Evolutionary conservation across 2,113 vertebrate genomes (phyloP).

Genomic region (Tachycineta bicolor): DNA sequence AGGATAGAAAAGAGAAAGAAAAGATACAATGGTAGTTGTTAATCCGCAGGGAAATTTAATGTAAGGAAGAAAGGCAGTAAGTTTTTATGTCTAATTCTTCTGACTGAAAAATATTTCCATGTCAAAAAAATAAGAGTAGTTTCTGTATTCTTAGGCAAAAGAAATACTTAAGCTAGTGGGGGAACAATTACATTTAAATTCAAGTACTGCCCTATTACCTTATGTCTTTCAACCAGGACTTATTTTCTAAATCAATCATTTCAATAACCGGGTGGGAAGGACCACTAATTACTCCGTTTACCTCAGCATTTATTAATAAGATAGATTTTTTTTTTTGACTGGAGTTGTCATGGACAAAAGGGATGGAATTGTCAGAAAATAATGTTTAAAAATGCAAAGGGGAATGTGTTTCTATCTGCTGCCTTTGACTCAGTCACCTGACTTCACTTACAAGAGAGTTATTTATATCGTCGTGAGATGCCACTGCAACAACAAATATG

Average conservation of each 20-base stretch:
- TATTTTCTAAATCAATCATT: constrained; percentile 50
- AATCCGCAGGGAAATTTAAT: background rate
- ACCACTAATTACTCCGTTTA: constrained; percentile 34
- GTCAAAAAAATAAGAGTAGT: background rate
- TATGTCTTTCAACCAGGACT: constrained; percentile 27
- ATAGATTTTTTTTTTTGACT: background rate
- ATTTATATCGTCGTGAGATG: background rate
- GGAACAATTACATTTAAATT: constrained; percentile 1
- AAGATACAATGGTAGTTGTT: background rate
- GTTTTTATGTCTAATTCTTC: background rate
- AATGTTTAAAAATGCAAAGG: background rate
- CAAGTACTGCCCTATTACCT: background rate
- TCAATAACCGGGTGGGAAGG: background rate
- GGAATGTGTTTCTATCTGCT: background rate
- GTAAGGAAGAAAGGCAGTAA: background rate
- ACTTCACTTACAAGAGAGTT: background rate
- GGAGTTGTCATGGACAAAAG: background rate
- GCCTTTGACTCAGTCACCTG: background rate
- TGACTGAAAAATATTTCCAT: background rate
- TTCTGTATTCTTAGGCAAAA: constrained; percentile 1
- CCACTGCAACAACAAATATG: background rate
- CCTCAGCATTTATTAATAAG: constrained; percentile 53
- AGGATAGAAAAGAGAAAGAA: constrained; percentile 10
- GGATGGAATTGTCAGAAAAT: background rate
- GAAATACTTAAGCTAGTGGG: background rate